Evolutionary conservation across 2,113 vertebrate genomes (phyloP).

Genomic region (Brevimyrus niger): DNA sequence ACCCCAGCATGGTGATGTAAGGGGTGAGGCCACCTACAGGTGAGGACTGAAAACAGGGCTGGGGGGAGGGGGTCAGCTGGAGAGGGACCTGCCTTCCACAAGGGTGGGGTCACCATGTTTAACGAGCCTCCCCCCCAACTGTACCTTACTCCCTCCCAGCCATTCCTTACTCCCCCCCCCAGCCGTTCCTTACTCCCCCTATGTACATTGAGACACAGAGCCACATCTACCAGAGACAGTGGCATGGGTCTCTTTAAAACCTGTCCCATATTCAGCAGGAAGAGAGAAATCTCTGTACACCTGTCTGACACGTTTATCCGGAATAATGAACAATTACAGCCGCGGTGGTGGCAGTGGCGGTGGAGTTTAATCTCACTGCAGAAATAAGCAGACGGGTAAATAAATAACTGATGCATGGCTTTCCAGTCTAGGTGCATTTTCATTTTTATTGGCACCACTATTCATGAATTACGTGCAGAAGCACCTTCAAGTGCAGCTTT

Average conservation of each 20-base stretch:
- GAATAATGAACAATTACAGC: constrained; percentile 16
- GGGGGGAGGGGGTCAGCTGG: neutral
- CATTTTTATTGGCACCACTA: constrained; percentile 30
- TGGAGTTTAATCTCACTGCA: constrained; percentile 19
- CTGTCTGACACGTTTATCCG: constrained; percentile 13
- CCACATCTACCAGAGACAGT: neutral
- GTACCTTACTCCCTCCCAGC: neutral
- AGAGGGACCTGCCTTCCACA: neutral
- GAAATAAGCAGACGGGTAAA: constrained; percentile 14
- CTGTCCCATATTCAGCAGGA: neutral
- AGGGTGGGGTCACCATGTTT: neutral
- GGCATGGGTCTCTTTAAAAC: neutral
- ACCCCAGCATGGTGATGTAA: neutral
- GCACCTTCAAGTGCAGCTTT: constrained; percentile 26
- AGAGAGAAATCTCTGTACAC: constrained; percentile 4
- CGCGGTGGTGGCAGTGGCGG: neutral
- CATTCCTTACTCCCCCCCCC: neutral
- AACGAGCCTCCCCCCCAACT: neutral
- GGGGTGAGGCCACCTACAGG: neutral
- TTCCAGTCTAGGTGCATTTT: neutral
- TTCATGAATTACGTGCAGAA: constrained; percentile 30
- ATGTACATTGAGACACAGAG: neutral
- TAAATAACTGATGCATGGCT: constrained; percentile 7
- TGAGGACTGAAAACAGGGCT: no score
- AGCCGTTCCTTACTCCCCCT: neutral